Evolutionary conservation across 2,797 vertebrate genomes (phyloP).

Genomic region (Thunnus albacares): DNA sequence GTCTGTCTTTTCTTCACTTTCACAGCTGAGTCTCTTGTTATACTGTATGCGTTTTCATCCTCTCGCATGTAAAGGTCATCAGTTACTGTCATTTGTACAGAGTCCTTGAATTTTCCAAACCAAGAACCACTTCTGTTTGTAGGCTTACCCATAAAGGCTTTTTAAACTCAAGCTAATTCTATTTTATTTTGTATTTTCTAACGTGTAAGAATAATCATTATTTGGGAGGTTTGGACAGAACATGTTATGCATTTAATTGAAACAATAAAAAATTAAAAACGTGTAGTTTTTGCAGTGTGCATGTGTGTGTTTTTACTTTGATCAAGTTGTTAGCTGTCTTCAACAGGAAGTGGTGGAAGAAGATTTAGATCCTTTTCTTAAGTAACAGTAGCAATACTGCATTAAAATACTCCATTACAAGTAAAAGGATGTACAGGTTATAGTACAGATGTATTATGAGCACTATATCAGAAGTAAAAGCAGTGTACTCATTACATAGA

Average conservation of each 20-base stretch:
- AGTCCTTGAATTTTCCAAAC: conserved; percentile 78
- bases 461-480: not conserved
- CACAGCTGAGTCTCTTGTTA: conserved; percentile 22
- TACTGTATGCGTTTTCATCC: conserved; percentile 21
- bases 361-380: not conserved
- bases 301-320: conserved; percentile 38
- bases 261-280: conserved; percentile 84
- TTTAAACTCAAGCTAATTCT: conserved; percentile 87
- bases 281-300: conserved; percentile 62
- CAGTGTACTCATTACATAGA: not conserved
- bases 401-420: not conserved
- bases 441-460: too few relatives aligned
- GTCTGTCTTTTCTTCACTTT: conserved; percentile 29
- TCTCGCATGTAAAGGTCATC: conserved; percentile 43
- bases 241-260: conserved; percentile 93
- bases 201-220: conserved; percentile 86
- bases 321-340: not conserved
- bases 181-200: conserved; percentile 87
- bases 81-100: conserved; percentile 77
- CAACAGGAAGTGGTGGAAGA: not conserved
- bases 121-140: conserved; percentile 88
- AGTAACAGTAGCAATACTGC: not conserved
- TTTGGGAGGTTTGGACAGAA: conserved; percentile 86
- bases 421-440: too few relatives aligned
- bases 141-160: conserved; percentile 85